Conservation (phyloP, 1,140 invertebrate genomes). For the Myzus persicae region DNA sequence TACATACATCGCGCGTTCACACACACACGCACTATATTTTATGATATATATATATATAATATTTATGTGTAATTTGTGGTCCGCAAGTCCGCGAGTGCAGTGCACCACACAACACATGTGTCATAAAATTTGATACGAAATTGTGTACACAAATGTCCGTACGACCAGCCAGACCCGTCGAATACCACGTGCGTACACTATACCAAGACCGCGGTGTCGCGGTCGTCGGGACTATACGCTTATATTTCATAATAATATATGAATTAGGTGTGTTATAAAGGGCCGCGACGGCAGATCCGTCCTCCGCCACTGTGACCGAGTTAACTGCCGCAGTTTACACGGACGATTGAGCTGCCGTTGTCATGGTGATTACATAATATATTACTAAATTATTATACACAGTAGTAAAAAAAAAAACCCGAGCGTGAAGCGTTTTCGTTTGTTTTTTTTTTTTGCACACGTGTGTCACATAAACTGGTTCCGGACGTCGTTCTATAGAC, state of each 20-base stretch:
- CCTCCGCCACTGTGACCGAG: not conserved
- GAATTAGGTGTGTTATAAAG: not conserved
- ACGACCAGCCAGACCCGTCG: too few species aligned
- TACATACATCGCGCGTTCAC: not conserved
- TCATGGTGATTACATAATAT: not conserved
- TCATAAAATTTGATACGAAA: not conserved
- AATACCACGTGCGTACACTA: not conserved
- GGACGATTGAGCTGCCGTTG: not conserved
- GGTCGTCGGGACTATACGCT: not conserved
- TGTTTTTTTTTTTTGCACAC: not conserved
- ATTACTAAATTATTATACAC: not conserved
- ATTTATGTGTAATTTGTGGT: constrained; percentile 8
- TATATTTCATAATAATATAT: not conserved
- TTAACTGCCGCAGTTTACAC: not conserved
- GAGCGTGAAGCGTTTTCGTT: not conserved
- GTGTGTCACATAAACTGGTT: constrained; percentile 8
- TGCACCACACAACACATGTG: not conserved
- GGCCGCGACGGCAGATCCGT: not conserved
- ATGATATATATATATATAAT: not conserved
- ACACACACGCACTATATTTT: not conserved
- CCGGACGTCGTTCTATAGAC: not conserved
- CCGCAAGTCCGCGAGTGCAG: not conserved
- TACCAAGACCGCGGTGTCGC: not conserved
- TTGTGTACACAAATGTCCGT: not conserved
- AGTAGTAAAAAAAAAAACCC: not conserved